Conservation (phyloP, 2,888 invertebrate species). For the Matsumyia berberina region DNA sequence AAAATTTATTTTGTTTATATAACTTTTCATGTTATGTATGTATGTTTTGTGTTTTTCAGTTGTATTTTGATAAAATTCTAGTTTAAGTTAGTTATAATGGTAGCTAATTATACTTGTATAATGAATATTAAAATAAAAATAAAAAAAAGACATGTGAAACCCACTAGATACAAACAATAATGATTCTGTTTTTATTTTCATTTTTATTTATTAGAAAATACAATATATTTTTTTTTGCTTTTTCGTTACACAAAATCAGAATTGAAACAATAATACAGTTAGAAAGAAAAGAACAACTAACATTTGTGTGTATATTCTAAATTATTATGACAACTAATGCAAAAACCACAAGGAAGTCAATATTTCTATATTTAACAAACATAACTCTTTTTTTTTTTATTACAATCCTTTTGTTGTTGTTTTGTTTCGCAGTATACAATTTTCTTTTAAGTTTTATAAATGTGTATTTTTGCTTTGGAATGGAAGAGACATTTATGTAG, state of each 20-base stretch:
- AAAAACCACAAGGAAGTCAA: constrained; percentile 68
- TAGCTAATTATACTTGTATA: constrained; percentile 39
- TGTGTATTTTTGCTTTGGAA: constrained; percentile 72
- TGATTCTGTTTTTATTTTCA: constrained; percentile 21
- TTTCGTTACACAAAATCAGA: constrained; percentile 31
- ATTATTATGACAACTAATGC: constrained; percentile 61
- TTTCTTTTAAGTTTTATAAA: constrained; percentile 44
- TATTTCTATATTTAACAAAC: constrained; percentile 15
- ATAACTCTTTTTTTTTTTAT: constrained; percentile 21
- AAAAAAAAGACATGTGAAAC: constrained; percentile 41
- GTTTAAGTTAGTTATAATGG: constrained; percentile 25
- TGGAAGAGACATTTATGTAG: constrained; percentile 72
- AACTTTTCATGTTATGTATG: constrained; percentile 41
- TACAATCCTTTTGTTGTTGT: constrained; percentile 43
- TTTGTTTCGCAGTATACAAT: constrained; percentile 43
- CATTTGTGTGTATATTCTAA: constrained; percentile 38
- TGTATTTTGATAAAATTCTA: constrained; percentile 41
- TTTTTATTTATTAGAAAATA: constrained; percentile 39
- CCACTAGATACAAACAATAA: constrained; percentile 53
- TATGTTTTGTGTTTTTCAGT: constrained; percentile 26
- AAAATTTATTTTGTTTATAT: constrained; percentile 44
- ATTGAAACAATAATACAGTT: constrained; percentile 21
- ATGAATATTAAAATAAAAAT: constrained; percentile 17
- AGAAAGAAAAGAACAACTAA: constrained; percentile 33
- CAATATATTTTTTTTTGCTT: constrained; percentile 2